Conservation (phyloP, 2,113 vertebrate genomes). For the Percopsis transmontana region DNA sequence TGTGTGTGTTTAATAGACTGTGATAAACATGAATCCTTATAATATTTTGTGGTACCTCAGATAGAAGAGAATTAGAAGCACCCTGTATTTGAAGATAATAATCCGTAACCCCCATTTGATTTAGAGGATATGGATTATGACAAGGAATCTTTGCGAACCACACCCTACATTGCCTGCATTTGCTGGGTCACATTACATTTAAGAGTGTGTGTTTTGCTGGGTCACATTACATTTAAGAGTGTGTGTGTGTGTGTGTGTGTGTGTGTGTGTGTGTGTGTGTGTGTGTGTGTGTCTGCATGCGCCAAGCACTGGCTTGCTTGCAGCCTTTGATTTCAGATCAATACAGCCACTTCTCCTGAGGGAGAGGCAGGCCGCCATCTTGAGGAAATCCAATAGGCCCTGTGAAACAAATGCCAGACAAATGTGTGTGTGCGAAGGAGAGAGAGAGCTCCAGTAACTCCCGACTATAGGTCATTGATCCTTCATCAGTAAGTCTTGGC, state of each 20-base stretch:
- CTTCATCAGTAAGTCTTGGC: constrained; percentile 38
- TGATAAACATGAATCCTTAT: no score
- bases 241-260: neutral
- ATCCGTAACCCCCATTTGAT: neutral
- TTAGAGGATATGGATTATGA: neutral
- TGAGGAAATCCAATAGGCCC: constrained; percentile 54
- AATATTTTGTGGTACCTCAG: neutral
- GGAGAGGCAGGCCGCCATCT: constrained; percentile 38
- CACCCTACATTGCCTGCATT: neutral
- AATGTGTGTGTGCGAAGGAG: neutral
- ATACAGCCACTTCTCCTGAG: constrained; percentile 5
- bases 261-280: neutral
- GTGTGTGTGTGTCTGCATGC: neutral
- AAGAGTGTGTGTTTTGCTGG: no score
- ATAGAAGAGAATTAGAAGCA: neutral
- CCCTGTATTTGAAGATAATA: no score
- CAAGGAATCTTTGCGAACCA: neutral
- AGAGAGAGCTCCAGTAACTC: constrained; percentile 38
- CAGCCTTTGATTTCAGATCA: neutral
- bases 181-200: no score
- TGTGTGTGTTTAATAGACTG: neutral
- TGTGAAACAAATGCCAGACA: constrained; percentile 10
- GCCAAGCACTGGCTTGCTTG: neutral
- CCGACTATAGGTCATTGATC: constrained; percentile 57
- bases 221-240: no score